Percentiles rank a stretch among this genome's conserved stretches.
These are phyloP conservation scores for Triops longicaudatus DNA, from an alignment of 1,140 invertebrate genomes.

Conservation along the genomic window DNA sequence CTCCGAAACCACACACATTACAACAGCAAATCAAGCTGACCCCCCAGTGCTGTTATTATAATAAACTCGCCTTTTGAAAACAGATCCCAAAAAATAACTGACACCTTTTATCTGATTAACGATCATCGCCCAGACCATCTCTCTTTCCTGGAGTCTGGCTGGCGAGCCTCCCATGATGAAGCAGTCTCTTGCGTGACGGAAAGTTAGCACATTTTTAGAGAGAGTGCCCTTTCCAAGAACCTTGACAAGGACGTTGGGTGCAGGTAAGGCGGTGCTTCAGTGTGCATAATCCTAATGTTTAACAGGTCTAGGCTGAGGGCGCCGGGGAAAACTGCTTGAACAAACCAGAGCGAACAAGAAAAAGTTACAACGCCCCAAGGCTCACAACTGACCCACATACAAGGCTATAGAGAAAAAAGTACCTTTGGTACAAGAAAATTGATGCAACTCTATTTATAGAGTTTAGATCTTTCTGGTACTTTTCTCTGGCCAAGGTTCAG, in stretches of 20 bases:
- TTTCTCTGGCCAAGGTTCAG: neutral
- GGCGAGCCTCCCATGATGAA: neutral
- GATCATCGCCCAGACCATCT: neutral
- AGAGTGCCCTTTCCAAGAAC: neutral
- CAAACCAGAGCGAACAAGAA: neutral
- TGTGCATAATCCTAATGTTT: too few relatives aligned
- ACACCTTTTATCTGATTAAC: neutral
- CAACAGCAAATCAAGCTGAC: neutral
- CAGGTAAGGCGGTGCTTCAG: neutral
- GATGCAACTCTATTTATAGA: neutral
- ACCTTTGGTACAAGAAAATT: neutral
- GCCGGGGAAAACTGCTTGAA: neutral
- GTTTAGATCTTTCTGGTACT: neutral
- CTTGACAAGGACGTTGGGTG: slow-evolving; percentile 11
- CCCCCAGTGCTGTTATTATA: neutral
- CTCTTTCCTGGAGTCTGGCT: neutral
- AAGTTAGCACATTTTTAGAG: slow-evolving; percentile 5
- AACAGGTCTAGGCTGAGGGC: neutral
- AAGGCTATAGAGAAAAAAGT: neutral
- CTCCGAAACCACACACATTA: neutral
- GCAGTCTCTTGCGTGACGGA: slow-evolving; percentile 1
- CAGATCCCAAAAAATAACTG: neutral
- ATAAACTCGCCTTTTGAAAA: neutral
- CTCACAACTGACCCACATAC: neutral
- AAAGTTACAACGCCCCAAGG: neutral